Conservation (phyloP, 1,140 invertebrate genomes). For the Papilio aristodemus region DNA sequence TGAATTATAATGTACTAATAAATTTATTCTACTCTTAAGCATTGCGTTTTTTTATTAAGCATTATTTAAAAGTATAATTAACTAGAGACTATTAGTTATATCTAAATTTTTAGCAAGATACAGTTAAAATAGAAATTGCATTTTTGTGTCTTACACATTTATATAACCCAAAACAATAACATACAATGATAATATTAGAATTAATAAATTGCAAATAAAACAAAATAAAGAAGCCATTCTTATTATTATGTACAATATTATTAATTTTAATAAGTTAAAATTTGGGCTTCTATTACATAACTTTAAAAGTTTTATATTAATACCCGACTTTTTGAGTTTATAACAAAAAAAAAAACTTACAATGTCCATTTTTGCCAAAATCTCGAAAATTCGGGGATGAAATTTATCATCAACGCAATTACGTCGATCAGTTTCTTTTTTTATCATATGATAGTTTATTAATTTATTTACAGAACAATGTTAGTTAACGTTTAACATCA, state of each 20-base stretch:
- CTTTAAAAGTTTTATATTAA: too few species aligned
- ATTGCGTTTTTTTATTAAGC: not conserved
- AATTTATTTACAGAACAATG: not conserved
- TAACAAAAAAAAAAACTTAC: too few species aligned
- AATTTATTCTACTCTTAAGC: constrained; percentile 8
- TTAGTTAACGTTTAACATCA: too few species aligned
- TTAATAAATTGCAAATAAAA: constrained; percentile 16
- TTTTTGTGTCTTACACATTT: constrained; percentile 34
- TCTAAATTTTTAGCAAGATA: constrained; percentile 13
- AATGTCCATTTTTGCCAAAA: too few species aligned
- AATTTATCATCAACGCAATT: too few species aligned
- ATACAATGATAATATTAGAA: constrained; percentile 12
- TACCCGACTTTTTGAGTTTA: too few species aligned
- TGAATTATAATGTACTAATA: constrained; percentile 21
- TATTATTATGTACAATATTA: not conserved
- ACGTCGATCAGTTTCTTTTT: too few species aligned
- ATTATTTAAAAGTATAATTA: constrained; percentile 16
- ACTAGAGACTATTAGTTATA: not conserved
- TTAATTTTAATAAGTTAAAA: not conserved
- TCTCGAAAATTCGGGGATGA: too few species aligned
- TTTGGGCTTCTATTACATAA: too few species aligned
- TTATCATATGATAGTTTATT: not conserved
- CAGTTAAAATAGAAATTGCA: not conserved
- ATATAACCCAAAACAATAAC: constrained; percentile 31
- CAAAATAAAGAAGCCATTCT: not conserved